Evolutionary conservation across 2,797 vertebrate genomes (phyloP).

Genomic region (Liasis olivaceus): DNA sequence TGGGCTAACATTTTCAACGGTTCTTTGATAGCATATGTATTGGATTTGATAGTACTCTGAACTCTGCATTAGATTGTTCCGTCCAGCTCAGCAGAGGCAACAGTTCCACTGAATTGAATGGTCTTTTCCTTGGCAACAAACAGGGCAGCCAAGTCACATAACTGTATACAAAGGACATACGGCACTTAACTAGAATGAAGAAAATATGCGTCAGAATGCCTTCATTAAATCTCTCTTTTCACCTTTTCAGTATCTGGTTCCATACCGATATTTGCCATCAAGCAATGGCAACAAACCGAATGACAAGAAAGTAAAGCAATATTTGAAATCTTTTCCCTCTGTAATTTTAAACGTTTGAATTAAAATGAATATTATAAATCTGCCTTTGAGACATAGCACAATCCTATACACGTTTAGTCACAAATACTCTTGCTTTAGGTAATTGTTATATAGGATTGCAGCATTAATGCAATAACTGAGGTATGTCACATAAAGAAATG

Average conservation of each 20-base stretch:
- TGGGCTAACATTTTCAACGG: not conserved
- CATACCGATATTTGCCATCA: not conserved
- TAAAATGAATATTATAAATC: not conserved
- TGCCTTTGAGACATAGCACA: not conserved
- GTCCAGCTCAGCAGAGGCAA: not conserved
- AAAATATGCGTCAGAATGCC: not conserved
- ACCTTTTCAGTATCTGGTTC: not conserved
- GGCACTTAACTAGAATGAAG: not conserved
- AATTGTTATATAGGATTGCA: conserved; percentile 22
- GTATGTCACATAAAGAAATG: conserved; percentile 4
- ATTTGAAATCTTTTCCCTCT: not conserved
- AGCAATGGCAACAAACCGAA: not conserved
- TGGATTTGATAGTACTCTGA: not conserved
- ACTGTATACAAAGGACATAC: not conserved
- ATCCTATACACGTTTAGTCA: not conserved
- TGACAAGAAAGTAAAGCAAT: not conserved
- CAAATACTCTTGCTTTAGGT: not conserved
- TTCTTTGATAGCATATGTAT: not conserved
- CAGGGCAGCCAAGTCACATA: not conserved
- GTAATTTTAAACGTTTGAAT: not conserved
- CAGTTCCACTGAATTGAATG: not conserved
- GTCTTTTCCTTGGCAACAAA: not conserved
- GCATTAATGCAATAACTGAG: conserved; percentile 16
- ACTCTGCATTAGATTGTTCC: not conserved
- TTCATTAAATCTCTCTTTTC: not conserved